A percentile compares a stretch with the other conserved stretches of the same genome.
Evolutionary conservation across 2,888 invertebrate species (phyloP).

Genomic region (Erebia epiphron): DNA sequence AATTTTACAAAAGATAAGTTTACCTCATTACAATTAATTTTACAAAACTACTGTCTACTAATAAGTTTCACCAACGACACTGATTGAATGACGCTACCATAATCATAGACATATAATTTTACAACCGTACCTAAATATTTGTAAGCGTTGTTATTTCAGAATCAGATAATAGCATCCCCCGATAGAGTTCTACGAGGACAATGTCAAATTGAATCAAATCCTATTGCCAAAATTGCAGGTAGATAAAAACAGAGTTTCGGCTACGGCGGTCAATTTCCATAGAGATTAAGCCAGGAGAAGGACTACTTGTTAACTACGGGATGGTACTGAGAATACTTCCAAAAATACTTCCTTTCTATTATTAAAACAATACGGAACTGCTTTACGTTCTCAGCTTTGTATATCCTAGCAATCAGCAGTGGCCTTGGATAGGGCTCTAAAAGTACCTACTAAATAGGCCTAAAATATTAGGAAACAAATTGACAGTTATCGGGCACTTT

Average conservation of each 20-base stretch:
- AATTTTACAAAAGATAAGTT: conserved; percentile 6
- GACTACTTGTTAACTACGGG: no score
- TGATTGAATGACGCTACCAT: conserved; percentile 15
- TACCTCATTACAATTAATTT: neutral
- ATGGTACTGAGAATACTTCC: neutral
- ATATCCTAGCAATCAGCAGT: conserved; percentile 5
- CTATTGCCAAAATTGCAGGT: no score
- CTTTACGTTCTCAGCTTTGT: conserved; percentile 9
- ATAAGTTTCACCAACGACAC: conserved; percentile 5
- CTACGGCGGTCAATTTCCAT: no score
- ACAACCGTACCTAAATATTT: no score
- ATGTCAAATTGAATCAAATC: no score
- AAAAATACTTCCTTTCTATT: neutral
- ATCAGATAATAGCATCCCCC: no score
- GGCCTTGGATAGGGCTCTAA: conserved; percentile 18
- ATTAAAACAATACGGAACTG: neutral
- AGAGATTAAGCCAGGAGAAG: no score
- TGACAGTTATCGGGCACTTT: neutral
- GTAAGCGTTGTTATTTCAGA: no score
- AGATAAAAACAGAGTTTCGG: no score
- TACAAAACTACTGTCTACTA: no score
- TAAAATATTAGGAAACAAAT: conserved; percentile 21
- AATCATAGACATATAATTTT: no score
- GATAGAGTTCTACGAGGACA: no score
- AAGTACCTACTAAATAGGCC: conserved; percentile 21